A percentile compares a stretch with the other conserved stretches of the same genome.
These are phyloP conservation scores for Rhorus exstirpatorius DNA, from an alignment of 2,888 invertebrate genomes.

Conservation along the genomic window DNA sequence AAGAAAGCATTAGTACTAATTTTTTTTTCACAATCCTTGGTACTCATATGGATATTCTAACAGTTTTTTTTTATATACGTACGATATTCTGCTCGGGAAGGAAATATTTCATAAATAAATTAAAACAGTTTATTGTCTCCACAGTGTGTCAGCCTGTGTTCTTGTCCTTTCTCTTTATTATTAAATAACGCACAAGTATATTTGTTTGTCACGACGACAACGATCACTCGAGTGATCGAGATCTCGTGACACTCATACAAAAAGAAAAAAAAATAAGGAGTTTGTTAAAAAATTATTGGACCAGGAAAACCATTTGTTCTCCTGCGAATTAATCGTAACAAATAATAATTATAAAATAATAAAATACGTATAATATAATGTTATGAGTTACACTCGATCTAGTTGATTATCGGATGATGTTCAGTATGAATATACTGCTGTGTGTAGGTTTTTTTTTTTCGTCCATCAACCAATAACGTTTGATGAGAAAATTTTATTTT, in stretches of 20 bases:
- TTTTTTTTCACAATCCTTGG: too few species aligned
- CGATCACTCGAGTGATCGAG: slow-evolving; percentile 31
- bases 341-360: slow-evolving; percentile 63
- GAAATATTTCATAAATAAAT: background rate
- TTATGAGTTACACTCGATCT: slow-evolving; percentile 78
- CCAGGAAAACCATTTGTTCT: slow-evolving; percentile 56
- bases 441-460: slow-evolving; percentile 12
- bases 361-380: slow-evolving; percentile 69
- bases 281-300: slow-evolving; percentile 41
- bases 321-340: slow-evolving; percentile 71
- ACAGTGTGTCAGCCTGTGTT: background rate
- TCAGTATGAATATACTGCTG: slow-evolving; percentile 58
- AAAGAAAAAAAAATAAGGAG: slow-evolving; percentile 66
- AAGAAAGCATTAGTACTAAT: too few species aligned
- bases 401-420: slow-evolving; percentile 70
- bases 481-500: slow-evolving; percentile 39
- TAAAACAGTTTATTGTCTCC: background rate
- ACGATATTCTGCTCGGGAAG: background rate
- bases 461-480: background rate
- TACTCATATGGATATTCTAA: too few species aligned
- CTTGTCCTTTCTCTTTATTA: slow-evolving; percentile 67
- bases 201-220: slow-evolving; percentile 17
- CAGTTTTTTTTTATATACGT: too few species aligned
- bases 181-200: slow-evolving; percentile 76
- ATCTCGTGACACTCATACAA: slow-evolving; percentile 43